Evolutionary conservation across 2,888 invertebrate species (phyloP), one percentile per base, ranked within the genome.

Genomic region (Drosophila mayaguana): DNA sequence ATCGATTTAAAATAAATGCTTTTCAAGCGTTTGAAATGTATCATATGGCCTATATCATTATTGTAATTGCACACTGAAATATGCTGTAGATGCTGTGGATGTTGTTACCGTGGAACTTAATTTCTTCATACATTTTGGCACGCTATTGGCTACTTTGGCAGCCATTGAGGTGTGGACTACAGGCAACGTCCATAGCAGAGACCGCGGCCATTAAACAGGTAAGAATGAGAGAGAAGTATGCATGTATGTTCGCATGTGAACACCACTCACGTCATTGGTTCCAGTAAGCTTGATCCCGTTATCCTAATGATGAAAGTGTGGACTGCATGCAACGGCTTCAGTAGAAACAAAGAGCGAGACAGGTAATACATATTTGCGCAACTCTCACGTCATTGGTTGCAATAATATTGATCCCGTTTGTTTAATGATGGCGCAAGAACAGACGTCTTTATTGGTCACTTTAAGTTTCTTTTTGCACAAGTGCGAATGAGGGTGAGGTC

Each of bases 1-100:
- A 72, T 68, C 63, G 55, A 88, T 71, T 73, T 65, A 66, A 70
- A 84, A 79, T 89, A 88, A 85, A 88, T 72, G 74, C 62, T 68
- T 74, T 71, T 65, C 51, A 65, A 73, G 67, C 62, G 68, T 83
- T 90, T 71, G 12, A 75, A 71, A 72, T 55, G 25, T 55, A 14
- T 14, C 28, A 28, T 12, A 6, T 8, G 14, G 1, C 2, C 22
- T 32, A 18, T 53, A 22, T 36, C 22, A 50, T 20, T 51, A 9
- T 53, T 38, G 2, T 1, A n/a, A n/a, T 11, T n/a, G n/a, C n/a
- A n/a, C n/a, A n/a, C n/a, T n/a, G n/a, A n/a, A n/a, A n/a, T n/a
- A n/a, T n/a, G n/a, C n/a, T n/a, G n/a, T n/a, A n/a, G 11, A n/a
- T 7, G 12, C 2, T 28, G 48, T 25, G 16, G 28, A 48, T 11